These are phyloP conservation scores for Scylla paramamosain DNA, from an alignment of 1,140 invertebrate species.

Conservation along the genomic window DNA sequence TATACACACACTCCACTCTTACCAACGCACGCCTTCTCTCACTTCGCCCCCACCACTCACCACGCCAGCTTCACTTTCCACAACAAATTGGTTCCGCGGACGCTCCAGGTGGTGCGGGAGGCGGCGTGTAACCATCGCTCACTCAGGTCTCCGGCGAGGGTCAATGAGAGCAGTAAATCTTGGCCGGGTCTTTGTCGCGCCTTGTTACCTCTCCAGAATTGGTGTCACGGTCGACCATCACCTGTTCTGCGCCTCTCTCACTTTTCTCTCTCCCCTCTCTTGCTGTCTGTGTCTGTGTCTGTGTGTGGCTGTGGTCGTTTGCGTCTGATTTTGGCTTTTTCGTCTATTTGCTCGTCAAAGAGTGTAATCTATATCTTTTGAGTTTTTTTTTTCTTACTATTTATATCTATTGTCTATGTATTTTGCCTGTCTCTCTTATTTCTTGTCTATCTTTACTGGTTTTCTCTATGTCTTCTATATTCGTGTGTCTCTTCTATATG, in stretches of 20 bases:
- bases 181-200: not conserved
- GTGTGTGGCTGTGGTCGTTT: not conserved
- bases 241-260: no score
- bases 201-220: not conserved
- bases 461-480: no score
- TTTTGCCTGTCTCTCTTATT: no score
- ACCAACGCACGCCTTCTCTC: no score
- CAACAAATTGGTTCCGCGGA: not conserved
- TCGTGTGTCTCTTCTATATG: no score
- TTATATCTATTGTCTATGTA: no score
- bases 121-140: not conserved
- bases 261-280: not conserved
- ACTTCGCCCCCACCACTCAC: not conserved
- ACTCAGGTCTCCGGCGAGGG: not conserved
- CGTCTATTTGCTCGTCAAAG: no score
- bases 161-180: constrained; percentile 14
- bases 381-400: no score
- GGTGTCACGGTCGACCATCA: constrained; percentile 2
- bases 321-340: not conserved
- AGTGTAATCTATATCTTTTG: no score
- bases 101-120: not conserved
- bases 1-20: not conserved
- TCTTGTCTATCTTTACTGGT: no score
- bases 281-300: not conserved
- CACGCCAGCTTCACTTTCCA: not conserved